phyloP scores from a whole-genome alignment of 2,888 invertebrate genomes.

The Nephrotoma flavescens region DNA sequence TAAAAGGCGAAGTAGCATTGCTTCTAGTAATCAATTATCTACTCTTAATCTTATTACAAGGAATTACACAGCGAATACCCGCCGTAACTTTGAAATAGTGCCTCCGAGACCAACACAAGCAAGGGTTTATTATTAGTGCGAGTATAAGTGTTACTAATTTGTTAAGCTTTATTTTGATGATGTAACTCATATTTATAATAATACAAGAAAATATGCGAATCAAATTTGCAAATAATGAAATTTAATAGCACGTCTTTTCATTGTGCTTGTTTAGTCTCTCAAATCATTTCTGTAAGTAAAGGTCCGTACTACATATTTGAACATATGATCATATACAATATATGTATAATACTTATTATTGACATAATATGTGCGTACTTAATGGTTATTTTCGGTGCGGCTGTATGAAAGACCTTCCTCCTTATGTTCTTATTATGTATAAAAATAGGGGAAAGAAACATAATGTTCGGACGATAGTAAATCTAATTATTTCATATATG shows the following conservation, averaged over 20 bases:
- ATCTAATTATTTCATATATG: too few relatives aligned
- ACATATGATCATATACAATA: too few relatives aligned
- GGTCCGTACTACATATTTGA: too few relatives aligned
- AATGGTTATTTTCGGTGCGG: too few relatives aligned
- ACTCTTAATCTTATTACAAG: background rate
- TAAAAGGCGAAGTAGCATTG: constrained; percentile 27
- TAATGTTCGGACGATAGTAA: too few relatives aligned
- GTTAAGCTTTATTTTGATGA: background rate
- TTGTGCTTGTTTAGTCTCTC: too few relatives aligned
- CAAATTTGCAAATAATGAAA: background rate
- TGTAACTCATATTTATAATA: background rate
- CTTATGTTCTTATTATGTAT: too few relatives aligned
- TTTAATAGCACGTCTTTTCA: background rate
- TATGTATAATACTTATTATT: too few relatives aligned
- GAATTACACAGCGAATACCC: background rate
- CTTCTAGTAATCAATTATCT: background rate
- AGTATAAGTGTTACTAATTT: background rate
- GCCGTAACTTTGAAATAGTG: background rate
- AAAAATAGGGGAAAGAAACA: too few relatives aligned
- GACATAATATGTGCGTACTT: too few relatives aligned
- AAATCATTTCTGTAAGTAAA: too few relatives aligned
- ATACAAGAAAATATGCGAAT: background rate
- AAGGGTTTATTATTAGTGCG: background rate
- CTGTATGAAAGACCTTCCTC: too few relatives aligned
- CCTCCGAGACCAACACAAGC: background rate